Percentiles rank a stretch among this genome's conserved stretches.
phyloP scores from a whole-genome alignment of 2,888 invertebrate species.

The Euspilapteryx auroguttella region DNA sequence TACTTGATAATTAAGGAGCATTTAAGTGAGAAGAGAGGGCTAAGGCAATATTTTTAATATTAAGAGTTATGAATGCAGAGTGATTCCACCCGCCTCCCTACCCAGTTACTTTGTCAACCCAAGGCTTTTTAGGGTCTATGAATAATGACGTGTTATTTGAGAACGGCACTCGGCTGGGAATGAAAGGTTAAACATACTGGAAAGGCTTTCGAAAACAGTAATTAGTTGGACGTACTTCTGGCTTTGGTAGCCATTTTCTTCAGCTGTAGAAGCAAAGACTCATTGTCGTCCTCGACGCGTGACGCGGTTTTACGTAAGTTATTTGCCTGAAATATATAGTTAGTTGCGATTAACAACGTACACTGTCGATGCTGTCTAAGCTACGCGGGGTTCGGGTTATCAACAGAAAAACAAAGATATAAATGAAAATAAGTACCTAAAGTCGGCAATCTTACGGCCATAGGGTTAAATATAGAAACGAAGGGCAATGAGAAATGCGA shows the following conservation, averaged over 20 bases:
- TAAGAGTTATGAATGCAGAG: too few species aligned
- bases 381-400: background rate
- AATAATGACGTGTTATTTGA: too few species aligned
- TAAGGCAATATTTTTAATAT: too few species aligned
- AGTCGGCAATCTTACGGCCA: conserved; percentile 48
- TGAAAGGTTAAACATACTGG: conserved; percentile 6
- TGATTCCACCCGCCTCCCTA: too few species aligned
- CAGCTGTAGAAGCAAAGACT: conserved; percentile 91
- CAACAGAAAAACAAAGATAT: too few species aligned
- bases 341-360: conserved; percentile 13
- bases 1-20: too few species aligned
- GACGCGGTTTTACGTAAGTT: conserved; percentile 86
- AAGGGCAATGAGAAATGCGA: conserved; percentile 32
- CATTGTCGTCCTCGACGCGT: conserved; percentile 96
- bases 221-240: conserved; percentile 68
- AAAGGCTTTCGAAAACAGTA: conserved; percentile 24
- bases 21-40: too few species aligned
- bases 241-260: conserved; percentile 93
- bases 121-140: too few species aligned
- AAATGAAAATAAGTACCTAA: conserved; percentile 49
- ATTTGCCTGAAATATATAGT: conserved; percentile 73
- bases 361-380: background rate
- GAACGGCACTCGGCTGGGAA: background rate
- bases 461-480: conserved; percentile 43
- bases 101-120: too few species aligned